Evolutionary conservation across 2,888 invertebrate species (phyloP).

Genomic region (Dicyrtoma fusca): DNA sequence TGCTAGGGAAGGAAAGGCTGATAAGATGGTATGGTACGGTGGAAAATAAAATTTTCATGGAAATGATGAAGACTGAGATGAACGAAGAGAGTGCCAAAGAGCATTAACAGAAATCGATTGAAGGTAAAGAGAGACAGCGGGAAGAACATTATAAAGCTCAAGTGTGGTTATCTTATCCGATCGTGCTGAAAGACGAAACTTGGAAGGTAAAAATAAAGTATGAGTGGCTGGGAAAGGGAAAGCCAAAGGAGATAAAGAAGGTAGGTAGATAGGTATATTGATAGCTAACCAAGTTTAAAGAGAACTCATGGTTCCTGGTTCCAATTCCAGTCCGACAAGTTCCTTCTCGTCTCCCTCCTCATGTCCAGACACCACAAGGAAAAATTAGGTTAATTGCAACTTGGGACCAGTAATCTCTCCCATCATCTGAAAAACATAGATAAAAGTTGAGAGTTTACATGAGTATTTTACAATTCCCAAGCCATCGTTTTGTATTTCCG

Average conservation of each 20-base stretch:
- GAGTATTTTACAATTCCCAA: too few relatives aligned
- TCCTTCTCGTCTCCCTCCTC: neutral
- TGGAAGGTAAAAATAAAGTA: neutral
- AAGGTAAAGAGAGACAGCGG: slow-evolving; percentile 8
- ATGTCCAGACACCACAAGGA: slow-evolving; percentile 6
- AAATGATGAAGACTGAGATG: slow-evolving; percentile 22
- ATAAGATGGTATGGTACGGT: slow-evolving; percentile 9
- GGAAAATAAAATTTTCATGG: slow-evolving; percentile 28
- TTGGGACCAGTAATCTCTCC: slow-evolving; percentile 19
- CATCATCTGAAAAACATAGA: neutral
- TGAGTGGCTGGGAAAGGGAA: neutral
- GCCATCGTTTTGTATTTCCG: too few relatives aligned
- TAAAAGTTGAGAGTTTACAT: slow-evolving; percentile 1
- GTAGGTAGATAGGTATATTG: neutral
- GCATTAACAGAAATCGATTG: slow-evolving; percentile 27
- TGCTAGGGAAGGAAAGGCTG: neutral
- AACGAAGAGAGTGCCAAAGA: slow-evolving; percentile 23
- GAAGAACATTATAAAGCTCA: neutral
- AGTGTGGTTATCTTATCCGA: slow-evolving; percentile 1
- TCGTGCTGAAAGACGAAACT: neutral
- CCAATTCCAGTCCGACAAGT: too few relatives aligned
- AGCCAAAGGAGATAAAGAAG: neutral
- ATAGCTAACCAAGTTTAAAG: neutral
- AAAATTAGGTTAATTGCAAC: slow-evolving; percentile 29
- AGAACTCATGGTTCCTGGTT: too few relatives aligned